Base-by-base conservation (phyloP, 1,140 invertebrate genomes). In the Dinoponera quadriceps region DNA sequence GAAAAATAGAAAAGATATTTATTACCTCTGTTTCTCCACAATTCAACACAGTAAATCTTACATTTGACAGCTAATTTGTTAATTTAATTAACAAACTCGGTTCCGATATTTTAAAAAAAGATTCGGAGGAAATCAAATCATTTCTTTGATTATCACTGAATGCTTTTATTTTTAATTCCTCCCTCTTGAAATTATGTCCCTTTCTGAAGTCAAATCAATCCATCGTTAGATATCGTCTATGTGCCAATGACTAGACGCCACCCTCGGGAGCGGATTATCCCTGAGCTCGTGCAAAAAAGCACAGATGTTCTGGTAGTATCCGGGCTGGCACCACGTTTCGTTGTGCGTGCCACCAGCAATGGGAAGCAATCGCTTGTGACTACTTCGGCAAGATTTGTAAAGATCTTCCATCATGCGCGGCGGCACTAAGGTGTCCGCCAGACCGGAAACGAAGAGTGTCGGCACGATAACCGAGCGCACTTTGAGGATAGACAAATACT, bases 341-440 rank as follows among this genome's bases (percentile, higher is more conserved):
- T 98, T 98, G 91, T 98, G 98, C 0, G 97, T 97, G 0, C 97
- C 97, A 20, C 96, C 95, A 25, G 95, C 95, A 92, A 98, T 95
- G 88, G 96, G 95, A 18, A 97, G 91, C 48, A 98, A 91, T 83
- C 96, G 96, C 93, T 98, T 98, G 77, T 94, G 94, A 3, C 95
- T 90, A 85, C 97, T 97, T 60, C 94, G 95, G 89, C 97, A 98
- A 63, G 95, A 93, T 59, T 95, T 94, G 89, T 97, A 97, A 73
- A 99, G 94, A 74, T 96, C 95, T 82, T 95, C 94, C 96, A 98
- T 98, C 98, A 99, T 99, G 62, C 93, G 90, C 7, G 97, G 96
- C 57, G 98, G 98, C 48, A 99, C 98, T 66, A 99, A 93, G 29
- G 96, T 96, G 94, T 99, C 98, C 27, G 96, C 96, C 80, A 97